These are phyloP conservation scores for Papilio elwesi DNA, from an alignment of 2,888 invertebrate species.

Conservation along the genomic window DNA sequence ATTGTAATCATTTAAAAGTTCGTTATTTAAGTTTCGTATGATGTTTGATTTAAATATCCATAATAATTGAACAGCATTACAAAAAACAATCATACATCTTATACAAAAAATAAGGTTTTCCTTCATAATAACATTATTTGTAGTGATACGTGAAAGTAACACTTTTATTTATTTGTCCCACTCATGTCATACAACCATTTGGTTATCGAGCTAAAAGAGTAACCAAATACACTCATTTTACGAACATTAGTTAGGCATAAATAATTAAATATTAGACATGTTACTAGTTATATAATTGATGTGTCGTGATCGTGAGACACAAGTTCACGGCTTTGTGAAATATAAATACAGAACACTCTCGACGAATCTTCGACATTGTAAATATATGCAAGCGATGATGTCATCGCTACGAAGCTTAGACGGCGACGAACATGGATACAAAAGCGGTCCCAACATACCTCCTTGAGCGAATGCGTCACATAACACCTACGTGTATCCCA, in stretches of 20 bases:
- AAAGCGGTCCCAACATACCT: slow-evolving; percentile 55
- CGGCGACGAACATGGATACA: slow-evolving; percentile 64
- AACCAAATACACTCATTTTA: not conserved
- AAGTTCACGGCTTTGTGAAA: slow-evolving; percentile 58
- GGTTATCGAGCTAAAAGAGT: too few species aligned
- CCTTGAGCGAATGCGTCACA: slow-evolving; percentile 62
- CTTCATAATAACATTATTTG: too few species aligned
- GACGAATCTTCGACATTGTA: slow-evolving; percentile 49
- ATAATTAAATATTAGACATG: not conserved
- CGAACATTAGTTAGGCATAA: too few species aligned
- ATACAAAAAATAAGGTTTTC: too few species aligned
- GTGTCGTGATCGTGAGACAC: slow-evolving; percentile 42
- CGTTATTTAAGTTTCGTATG: too few species aligned
- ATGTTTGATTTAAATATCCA: too few species aligned
- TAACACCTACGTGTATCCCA: slow-evolving; percentile 62
- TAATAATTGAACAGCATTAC: too few species aligned
- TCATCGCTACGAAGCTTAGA: slow-evolving; percentile 65
- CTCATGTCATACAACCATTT: too few species aligned
- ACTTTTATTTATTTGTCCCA: too few species aligned
- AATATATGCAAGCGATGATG: slow-evolving; percentile 70
- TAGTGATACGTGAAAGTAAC: too few species aligned
- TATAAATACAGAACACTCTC: slow-evolving; percentile 35
- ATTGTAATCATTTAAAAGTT: too few species aligned
- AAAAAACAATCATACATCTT: too few species aligned
- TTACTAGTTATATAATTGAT: slow-evolving; percentile 7